Base-by-base conservation (phyloP, 2,888 invertebrate species). In the Rhimphoctona megacephalus region DNA sequence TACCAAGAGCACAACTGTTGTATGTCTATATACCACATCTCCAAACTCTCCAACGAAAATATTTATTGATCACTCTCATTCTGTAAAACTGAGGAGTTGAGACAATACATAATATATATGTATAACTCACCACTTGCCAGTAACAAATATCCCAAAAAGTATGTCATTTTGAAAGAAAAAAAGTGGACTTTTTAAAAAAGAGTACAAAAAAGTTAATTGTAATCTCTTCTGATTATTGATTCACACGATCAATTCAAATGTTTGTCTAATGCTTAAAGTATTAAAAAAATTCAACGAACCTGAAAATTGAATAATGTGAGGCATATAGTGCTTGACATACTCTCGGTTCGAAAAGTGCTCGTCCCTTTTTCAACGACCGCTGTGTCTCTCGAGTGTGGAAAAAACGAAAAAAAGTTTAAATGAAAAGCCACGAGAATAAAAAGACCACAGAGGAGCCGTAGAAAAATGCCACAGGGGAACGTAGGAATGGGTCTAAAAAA, bases 401-500 rank as follows among this genome's bases (percentile, higher is more conserved):
- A 78, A 33, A 85, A 79, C 85, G 84, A 87, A 81, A 88, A n/a
- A 86, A 77, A 66, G 81, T 87, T 36, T 19, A 14, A 39, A 86
- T 86, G 86, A 84, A 81, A 85, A 82, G 83, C 49, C 67, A 43
- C 36, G 69, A 52, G n/a, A 54, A 61, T 57, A 57, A 66, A 84
- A 86, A 81, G 36, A 77, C 46, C 14, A 36, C 70, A 64, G 66
- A 61, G 36, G 66, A 64, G 69, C 77, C 54, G 61, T 46, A 70
- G 78, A 86, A 78, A 79, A 84, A 77, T 57, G 66, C 66, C 84
- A 74, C 82, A 22, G 82, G 84, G 88, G 70, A 82, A 80, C 66
- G 64, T 73, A 80, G 86, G 89, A 90, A 89, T 85, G 88, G 89
- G 89, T 83, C 86, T 90, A 89, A 90, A 89, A 86, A 83, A 77